Evolutionary conservation across 2,113 vertebrate species (phyloP), one percentile per base, ranked within the genome.

Genomic region (Takifugu flavidus): DNA sequence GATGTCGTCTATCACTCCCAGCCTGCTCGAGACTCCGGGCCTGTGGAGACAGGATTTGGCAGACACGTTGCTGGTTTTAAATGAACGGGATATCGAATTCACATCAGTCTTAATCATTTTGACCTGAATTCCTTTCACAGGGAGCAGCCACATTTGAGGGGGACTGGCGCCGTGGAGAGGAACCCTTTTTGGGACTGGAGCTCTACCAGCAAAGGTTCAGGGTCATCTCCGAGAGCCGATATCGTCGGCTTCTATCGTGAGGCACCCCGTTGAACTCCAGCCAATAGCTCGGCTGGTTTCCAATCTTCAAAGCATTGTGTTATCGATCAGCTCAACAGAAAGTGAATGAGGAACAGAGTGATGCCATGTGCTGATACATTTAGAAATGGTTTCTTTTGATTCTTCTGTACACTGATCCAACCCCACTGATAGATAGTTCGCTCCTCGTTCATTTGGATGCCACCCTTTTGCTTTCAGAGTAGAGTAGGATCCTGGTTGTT

Each of bases 91-190:
- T 20, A 20, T 20, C 20, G 20, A 20, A 43, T 43, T 43, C 42
- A 43, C 6, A 43, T 43, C 20, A 20, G 20, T 20, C 20, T 8
- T 43, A 8, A 8, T 8, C 42, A 43, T 43, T 13, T 43, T 43
- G 42, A 1, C 14, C 20, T 53, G 15, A 28, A 46, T 62, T 78
- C 6, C 59, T 34, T 47, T 42, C 55, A 6, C 65, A 99, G 96
- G 94, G 92, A 92, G 94, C 94, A 92, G 94, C 93, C 92, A 94
- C 94, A 89, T 95, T 87, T 94, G 93, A 99, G 92, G 89, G 84
- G 84, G 88, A 72, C 43, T 77, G 34, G 86, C 65, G 89, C 90
- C 73, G 83, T 85, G 56, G 44, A 72, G 80, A 79, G 72, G 82
- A 86, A 83, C 67, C 14, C 39, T 84, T 62, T 47, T 85, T 90